Conservation (phyloP, 2,797 vertebrate genomes). For the Cuniculus paca region DNA sequence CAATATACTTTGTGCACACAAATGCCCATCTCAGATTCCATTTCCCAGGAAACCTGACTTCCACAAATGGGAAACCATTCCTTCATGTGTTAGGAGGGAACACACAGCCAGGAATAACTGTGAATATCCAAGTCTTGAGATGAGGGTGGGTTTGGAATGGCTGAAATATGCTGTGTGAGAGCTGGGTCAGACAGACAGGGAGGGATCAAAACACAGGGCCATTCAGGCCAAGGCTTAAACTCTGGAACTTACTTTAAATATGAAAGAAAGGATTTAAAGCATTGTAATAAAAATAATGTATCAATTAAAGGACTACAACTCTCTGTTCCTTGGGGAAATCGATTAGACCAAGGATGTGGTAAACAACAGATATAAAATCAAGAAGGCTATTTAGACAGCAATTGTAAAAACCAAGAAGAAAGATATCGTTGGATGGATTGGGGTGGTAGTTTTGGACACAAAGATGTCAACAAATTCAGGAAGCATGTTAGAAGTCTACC, state of each 20-base stretch:
- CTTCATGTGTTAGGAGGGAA: background rate
- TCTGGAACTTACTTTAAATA: conserved; percentile 4
- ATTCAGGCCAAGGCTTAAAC: background rate
- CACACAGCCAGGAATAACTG: background rate
- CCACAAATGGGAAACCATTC: background rate
- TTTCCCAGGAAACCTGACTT: background rate
- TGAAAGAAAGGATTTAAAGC: background rate
- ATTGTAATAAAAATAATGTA: background rate
- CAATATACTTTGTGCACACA: background rate
- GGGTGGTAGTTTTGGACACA: background rate
- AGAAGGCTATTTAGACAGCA: background rate
- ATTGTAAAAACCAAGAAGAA: background rate
- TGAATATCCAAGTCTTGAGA: background rate
- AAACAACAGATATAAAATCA: background rate
- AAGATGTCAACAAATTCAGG: background rate
- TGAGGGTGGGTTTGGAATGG: background rate
- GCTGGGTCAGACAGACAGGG: background rate
- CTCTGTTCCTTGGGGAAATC: background rate
- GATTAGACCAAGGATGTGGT: background rate
- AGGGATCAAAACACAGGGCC: background rate
- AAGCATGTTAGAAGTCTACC: background rate
- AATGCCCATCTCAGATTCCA: background rate
- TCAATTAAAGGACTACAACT: background rate
- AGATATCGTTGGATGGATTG: background rate
- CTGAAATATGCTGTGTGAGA: background rate